Conservation (phyloP, 2,113 vertebrate genomes). For the Panthera uncia region DNA sequence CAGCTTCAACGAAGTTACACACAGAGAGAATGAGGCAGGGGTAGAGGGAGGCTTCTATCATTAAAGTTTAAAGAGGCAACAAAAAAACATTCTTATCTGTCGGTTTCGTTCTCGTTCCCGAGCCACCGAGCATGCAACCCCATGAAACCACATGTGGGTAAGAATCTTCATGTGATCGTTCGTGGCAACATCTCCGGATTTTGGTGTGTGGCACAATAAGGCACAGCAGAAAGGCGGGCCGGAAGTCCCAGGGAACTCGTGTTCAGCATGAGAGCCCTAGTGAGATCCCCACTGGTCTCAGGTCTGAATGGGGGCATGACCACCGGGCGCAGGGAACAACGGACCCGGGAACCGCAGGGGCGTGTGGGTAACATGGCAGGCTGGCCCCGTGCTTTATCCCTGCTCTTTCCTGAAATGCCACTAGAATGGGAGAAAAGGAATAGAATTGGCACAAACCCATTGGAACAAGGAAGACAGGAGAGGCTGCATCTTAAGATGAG, state of each 20-base stretch:
- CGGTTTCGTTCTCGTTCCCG: background rate
- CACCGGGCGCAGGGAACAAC: background rate
- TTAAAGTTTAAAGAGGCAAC: background rate
- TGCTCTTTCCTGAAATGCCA: background rate
- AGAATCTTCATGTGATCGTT: background rate
- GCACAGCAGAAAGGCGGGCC: background rate
- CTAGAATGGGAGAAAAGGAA: background rate
- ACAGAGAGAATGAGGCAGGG: background rate
- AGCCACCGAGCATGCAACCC: too few relatives aligned
- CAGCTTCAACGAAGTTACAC: background rate
- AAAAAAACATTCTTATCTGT: background rate
- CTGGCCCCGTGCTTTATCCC: fast-evolving
- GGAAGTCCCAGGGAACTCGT: background rate
- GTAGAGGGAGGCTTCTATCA: background rate
- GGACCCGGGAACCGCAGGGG: background rate
- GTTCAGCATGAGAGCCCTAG: fast-evolving
- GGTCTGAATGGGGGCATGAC: fast-evolving
- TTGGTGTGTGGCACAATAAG: background rate
- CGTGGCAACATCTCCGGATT: background rate
- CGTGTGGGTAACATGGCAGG: fast-evolving
- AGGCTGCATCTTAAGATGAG: background rate
- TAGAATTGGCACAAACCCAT: background rate
- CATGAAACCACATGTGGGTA: background rate
- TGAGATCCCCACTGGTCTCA: background rate
- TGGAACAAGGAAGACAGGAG: background rate